A percentile compares a stretch with the other conserved stretches of the same genome.
Conservation (phyloP, 2,113 vertebrate species). For the Meles meles region DNA sequence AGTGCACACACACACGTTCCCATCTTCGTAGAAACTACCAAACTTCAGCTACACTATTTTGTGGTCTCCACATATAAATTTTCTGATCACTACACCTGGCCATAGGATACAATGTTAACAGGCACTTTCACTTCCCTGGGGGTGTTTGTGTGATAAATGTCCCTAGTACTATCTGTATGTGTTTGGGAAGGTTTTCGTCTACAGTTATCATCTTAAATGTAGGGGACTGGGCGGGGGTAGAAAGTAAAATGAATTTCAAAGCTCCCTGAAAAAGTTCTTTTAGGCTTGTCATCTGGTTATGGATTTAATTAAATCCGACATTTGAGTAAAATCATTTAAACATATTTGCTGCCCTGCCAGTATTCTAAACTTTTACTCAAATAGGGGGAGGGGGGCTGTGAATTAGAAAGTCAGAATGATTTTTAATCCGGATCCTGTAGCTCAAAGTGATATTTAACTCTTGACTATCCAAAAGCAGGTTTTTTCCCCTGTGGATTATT, state of each 20-base stretch:
- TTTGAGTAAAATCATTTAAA: constrained; percentile 44
- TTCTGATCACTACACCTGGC: neutral
- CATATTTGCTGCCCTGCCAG: neutral
- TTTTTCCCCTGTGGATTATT: neutral
- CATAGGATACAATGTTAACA: neutral
- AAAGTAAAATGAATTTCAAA: neutral
- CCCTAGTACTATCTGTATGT: neutral
- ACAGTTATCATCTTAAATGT: neutral
- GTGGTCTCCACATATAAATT: neutral
- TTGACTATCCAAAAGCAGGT: neutral
- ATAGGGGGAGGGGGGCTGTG: neutral
- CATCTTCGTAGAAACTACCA: neutral
- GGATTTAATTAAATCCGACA: constrained; percentile 37
- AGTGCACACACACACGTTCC: rapidly evolving
- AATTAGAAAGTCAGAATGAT: neutral
- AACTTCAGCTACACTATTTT: neutral
- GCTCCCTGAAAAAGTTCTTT: constrained; percentile 14
- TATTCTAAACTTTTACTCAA: constrained; percentile 43
- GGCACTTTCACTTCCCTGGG: neutral
- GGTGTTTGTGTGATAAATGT: constrained; percentile 1
- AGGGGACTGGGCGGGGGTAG: too few species aligned
- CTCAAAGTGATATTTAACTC: constrained; percentile 3
- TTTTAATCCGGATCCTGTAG: neutral
- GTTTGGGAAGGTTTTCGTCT: neutral
- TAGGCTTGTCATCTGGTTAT: neutral